These are phyloP conservation scores for Tetraodon nigroviridis DNA, from an alignment of 2,113 vertebrate genomes.

Conservation along the genomic window DNA sequence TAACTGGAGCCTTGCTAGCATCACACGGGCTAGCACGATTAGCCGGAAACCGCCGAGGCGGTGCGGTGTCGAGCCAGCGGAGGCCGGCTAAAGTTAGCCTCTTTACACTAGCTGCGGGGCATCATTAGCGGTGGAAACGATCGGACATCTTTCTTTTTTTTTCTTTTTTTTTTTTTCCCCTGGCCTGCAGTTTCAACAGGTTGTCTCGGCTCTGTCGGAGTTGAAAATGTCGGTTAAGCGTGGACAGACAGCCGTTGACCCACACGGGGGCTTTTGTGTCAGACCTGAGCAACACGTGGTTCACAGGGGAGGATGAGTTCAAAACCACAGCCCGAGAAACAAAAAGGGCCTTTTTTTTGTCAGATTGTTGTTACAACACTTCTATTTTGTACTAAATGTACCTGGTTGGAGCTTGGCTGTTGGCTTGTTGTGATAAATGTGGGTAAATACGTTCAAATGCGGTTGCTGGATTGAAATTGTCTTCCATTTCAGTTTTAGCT, in stretches of 20 bases:
- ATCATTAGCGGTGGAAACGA: neutral
- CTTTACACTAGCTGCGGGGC: neutral
- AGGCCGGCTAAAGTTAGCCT: conserved; percentile 51
- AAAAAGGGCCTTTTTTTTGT: neutral
- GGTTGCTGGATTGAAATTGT: no score
- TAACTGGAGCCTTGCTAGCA: conserved; percentile 41
- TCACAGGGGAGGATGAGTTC: conserved; percentile 25
- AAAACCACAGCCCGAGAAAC: conserved; percentile 1
- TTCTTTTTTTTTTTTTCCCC: neutral
- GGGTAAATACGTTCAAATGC: no score
- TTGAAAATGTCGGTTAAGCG: neutral
- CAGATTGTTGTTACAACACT: neutral
- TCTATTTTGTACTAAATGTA: neutral
- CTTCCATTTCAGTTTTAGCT: no score
- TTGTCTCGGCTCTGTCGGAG: neutral
- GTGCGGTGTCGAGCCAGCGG: conserved; percentile 7
- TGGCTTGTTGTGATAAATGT: no score
- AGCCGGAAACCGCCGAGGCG: conserved; percentile 18
- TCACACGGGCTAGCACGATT: conserved; percentile 34
- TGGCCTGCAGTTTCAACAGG: conserved; percentile 7
- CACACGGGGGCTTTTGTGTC: conserved; percentile 13
- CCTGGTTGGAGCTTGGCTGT: no score
- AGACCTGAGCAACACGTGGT: conserved; percentile 65
- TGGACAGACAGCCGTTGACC: neutral
- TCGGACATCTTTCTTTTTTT: neutral